Percentiles rank a stretch among this genome's conserved stretches.
These are phyloP conservation scores for Muscicapa striata DNA, from an alignment of 2,797 vertebrate genomes.

Conservation along the genomic window DNA sequence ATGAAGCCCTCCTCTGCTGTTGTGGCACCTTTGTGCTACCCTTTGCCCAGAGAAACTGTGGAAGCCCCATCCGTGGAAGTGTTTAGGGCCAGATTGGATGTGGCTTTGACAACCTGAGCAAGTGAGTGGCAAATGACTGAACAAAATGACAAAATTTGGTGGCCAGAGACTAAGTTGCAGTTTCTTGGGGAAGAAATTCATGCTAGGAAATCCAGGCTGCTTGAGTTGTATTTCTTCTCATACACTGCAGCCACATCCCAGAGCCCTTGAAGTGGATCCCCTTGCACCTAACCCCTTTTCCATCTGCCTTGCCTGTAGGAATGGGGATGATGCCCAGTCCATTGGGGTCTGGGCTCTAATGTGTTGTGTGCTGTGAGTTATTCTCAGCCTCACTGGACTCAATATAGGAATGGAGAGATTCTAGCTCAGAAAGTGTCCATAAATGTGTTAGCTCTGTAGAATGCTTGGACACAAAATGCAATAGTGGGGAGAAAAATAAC, in stretches of 20 bases:
- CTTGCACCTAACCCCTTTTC: background rate
- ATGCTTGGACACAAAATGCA: background rate
- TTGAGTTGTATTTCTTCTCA: background rate
- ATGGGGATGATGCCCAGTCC: background rate
- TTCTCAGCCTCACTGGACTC: background rate
- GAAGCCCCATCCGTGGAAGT: background rate
- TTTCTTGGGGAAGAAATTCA: background rate
- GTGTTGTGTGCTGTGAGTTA: fast-evolving
- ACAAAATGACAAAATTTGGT: background rate
- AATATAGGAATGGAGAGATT: background rate
- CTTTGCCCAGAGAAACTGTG: background rate
- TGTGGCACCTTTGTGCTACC: background rate
- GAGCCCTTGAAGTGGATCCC: background rate
- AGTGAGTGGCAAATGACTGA: background rate
- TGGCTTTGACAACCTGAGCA: background rate
- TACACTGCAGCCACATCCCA: background rate
- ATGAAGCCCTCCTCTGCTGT: background rate
- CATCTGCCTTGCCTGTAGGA: background rate
- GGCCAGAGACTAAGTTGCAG: background rate
- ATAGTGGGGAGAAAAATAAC: background rate
- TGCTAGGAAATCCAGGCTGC: background rate
- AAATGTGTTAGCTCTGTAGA: background rate
- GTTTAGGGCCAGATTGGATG: background rate
- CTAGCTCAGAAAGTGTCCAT: background rate
- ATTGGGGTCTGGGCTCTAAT: background rate